Percentiles rank a stretch among this genome's conserved stretches.
Conservation (phyloP, 2,888 invertebrate species). For the Chymomyza fuscimana region DNA sequence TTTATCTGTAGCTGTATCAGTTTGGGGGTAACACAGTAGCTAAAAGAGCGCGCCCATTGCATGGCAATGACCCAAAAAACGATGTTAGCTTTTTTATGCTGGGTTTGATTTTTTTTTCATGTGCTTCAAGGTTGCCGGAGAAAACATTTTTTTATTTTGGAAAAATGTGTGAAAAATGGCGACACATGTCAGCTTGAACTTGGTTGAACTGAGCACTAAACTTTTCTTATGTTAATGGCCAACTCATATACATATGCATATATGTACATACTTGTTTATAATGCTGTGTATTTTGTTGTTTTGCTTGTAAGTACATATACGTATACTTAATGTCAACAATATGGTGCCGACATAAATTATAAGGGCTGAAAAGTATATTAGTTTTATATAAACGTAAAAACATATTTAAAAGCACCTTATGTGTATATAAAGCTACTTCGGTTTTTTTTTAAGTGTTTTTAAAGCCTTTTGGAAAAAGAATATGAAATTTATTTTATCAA, state of each 20-base stretch:
- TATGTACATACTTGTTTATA: not conserved
- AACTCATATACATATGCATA: not conserved
- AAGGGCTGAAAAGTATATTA: not conserved
- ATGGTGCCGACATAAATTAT: not conserved
- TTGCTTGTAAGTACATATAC: not conserved
- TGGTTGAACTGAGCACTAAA: not conserved
- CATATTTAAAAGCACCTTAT: not conserved
- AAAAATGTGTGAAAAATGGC: not conserved
- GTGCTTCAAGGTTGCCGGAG: constrained; percentile 47
- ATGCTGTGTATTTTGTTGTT: not conserved
- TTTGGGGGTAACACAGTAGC: not conserved
- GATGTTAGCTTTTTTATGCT: constrained; percentile 10
- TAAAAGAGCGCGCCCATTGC: not conserved
- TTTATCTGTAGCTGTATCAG: not conserved
- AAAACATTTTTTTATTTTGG: constrained; percentile 5
- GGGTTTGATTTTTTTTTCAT: constrained; percentile 44
- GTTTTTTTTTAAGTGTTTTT: not conserved
- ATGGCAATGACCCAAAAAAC: constrained; percentile 51
- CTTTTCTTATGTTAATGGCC: not conserved
- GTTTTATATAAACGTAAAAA: not conserved
- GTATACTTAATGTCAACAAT: not conserved
- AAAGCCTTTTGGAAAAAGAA: not conserved
- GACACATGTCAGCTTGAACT: not conserved
- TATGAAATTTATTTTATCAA: no score
- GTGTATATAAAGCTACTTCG: not conserved